These are phyloP conservation scores for Standfussiana lucernea DNA, from an alignment of 2,888 invertebrate species.

Conservation along the genomic window DNA sequence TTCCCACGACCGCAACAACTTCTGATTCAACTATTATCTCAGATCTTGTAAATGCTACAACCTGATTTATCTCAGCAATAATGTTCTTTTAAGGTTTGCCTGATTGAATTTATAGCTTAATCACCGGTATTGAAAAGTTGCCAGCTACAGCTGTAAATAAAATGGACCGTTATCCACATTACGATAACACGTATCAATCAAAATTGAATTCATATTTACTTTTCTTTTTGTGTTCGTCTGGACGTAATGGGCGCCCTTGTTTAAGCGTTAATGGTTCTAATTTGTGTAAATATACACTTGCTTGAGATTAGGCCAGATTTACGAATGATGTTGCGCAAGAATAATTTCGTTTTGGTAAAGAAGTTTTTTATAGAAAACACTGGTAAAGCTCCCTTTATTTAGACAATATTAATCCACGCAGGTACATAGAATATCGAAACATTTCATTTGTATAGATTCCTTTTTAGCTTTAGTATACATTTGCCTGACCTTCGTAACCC, in stretches of 20 bases:
- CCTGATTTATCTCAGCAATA: conserved; percentile 68
- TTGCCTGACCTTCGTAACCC: conserved; percentile 45
- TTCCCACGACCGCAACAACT: conserved; percentile 80
- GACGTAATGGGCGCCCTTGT: conserved; percentile 18
- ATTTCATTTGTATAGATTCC: conserved; percentile 19
- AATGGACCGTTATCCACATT: conserved; percentile 48
- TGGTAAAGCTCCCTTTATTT: not conserved
- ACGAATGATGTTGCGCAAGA: not conserved
- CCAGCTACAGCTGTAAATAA: conserved; percentile 59
- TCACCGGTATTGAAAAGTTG: conserved; percentile 63
- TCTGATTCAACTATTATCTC: conserved; percentile 74
- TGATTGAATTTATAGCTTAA: conserved; percentile 71
- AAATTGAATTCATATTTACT: conserved; percentile 46
- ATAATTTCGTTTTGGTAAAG: not conserved
- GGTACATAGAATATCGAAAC: conserved; percentile 13
- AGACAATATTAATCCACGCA: not conserved
- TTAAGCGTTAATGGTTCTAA: conserved; percentile 22
- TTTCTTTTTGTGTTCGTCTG: conserved; percentile 30
- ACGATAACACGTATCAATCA: conserved; percentile 57
- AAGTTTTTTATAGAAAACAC: conserved; percentile 3
- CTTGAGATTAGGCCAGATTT: conserved; percentile 29
- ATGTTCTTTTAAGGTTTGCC: conserved; percentile 67
- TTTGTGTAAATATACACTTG: conserved; percentile 41
- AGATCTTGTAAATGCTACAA: conserved; percentile 64
- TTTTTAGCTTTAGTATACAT: conserved; percentile 27